Conservation (phyloP, 2,113 vertebrate species). For the Macaca nemestrina region DNA sequence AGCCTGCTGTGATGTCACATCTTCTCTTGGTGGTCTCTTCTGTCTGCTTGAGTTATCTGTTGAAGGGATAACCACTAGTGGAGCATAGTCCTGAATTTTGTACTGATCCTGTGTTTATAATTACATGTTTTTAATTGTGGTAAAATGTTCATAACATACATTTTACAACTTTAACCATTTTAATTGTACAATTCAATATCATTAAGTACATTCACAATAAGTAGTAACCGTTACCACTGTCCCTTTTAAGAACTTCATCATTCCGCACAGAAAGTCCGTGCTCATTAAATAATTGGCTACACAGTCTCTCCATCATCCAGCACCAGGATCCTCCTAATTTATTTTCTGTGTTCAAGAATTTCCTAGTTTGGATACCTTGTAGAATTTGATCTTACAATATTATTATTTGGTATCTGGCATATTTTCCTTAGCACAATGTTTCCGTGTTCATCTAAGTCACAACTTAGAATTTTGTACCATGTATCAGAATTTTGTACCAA, state of each 20-base stretch:
- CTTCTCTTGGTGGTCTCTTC: neutral
- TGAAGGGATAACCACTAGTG: neutral
- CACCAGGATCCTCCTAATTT: neutral
- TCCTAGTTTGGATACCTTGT: neutral
- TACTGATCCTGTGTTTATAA: neutral
- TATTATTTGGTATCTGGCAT: neutral
- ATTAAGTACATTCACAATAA: neutral
- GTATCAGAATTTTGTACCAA: neutral
- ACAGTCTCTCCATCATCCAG: neutral
- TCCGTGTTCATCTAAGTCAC: neutral
- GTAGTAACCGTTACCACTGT: rapidly evolving
- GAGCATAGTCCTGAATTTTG: neutral
- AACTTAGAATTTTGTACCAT: neutral
- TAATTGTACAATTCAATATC: neutral
- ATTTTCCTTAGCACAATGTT: neutral
- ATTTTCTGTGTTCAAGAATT: neutral
- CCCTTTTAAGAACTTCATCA: neutral
- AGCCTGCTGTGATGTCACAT: rapidly evolving
- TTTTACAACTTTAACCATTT: neutral
- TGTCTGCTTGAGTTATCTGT: neutral
- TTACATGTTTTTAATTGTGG: neutral
- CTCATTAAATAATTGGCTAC: neutral
- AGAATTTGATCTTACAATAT: neutral
- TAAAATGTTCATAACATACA: neutral
- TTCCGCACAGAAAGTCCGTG: neutral